Evolutionary conservation across 2,888 invertebrate genomes (phyloP), one percentile per base, ranked within the genome.

Genomic region (Lamellibrachia satsuma): DNA sequence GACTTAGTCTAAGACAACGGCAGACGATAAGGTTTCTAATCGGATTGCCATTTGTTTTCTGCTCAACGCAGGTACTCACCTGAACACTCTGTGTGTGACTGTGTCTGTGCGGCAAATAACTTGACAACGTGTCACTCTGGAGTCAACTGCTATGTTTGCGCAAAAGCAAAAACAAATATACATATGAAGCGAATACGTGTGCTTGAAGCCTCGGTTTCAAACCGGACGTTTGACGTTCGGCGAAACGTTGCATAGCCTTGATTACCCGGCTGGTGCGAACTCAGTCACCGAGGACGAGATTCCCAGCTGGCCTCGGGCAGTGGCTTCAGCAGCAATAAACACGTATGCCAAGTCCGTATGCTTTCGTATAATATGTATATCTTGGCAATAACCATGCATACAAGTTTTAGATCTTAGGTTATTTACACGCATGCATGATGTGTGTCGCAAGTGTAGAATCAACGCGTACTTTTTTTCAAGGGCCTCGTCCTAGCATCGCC

Each of bases 201-300:
- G 75, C 75, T 75, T 75, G 75, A 3, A 75, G 75, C 75, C 75
- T 75, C 75, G 75, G 22, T 75, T 75, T 75, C 75, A 75, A 75
- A 75, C 75, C 75, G 75, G 75, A 75, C n/a, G 22, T 15, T 75
- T 75, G 75, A 75, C 75, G 75, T 75, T 75, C 75, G 22, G 3
- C 75, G 75, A 75, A 75, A 75, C 75, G 75, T 75, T 75, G 75
- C 75, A 75, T 75, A 75, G 75, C 75, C 75, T 75, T 75, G 75
- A 75, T 75, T 75, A 75, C 75, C 75, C 75, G 4, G 75, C n/a
- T 75, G 15, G 22, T 75, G 75, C 7, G 75, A 22, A 75, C 75
- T 75, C 75, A 75, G 75, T 75, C 22, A 75, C 75, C 75, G 75
- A 75, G 75, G 75, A 22, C 75, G 75, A 6, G 22, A 75, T 22